Evolutionary conservation across 2,888 invertebrate species (phyloP).

Genomic region (Acholoe squamosa): DNA sequence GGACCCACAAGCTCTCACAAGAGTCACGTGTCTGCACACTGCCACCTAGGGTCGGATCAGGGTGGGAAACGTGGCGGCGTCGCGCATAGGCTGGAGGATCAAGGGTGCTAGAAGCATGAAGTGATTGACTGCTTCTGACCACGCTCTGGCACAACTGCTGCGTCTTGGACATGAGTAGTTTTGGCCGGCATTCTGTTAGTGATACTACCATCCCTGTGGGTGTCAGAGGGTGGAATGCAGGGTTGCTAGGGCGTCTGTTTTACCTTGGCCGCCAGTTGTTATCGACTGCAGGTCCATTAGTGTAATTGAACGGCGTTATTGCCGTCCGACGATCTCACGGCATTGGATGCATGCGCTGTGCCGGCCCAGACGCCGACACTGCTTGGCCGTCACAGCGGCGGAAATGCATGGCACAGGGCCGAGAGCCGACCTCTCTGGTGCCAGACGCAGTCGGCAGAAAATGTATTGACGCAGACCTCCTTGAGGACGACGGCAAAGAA

Average conservation of each 20-base stretch:
- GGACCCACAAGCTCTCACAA: too few relatives aligned
- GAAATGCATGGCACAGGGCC: neutral
- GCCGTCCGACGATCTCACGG: neutral
- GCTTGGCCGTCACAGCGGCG: neutral
- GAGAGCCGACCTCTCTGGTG: neutral
- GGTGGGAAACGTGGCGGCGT: neutral
- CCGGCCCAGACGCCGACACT: neutral
- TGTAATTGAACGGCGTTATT: slow-evolving; percentile 56
- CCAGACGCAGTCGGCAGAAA: neutral
- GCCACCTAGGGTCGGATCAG: neutral
- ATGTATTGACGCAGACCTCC: slow-evolving; percentile 8
- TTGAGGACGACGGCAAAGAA: neutral
- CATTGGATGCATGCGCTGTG: neutral
- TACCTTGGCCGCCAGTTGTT: neutral
- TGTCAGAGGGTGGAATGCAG: too few relatives aligned
- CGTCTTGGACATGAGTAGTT: neutral
- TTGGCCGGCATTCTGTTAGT: too few relatives aligned
- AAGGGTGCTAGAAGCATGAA: neutral
- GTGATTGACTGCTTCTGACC: neutral
- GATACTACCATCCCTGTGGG: too few relatives aligned
- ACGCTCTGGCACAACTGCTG: neutral
- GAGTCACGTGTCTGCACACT: neutral
- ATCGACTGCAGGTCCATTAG: slow-evolving; percentile 45
- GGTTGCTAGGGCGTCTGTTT: neutral
- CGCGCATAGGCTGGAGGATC: neutral